Conservation (phyloP, 2,888 invertebrate species). For the Cheiracanthium punctorium region DNA sequence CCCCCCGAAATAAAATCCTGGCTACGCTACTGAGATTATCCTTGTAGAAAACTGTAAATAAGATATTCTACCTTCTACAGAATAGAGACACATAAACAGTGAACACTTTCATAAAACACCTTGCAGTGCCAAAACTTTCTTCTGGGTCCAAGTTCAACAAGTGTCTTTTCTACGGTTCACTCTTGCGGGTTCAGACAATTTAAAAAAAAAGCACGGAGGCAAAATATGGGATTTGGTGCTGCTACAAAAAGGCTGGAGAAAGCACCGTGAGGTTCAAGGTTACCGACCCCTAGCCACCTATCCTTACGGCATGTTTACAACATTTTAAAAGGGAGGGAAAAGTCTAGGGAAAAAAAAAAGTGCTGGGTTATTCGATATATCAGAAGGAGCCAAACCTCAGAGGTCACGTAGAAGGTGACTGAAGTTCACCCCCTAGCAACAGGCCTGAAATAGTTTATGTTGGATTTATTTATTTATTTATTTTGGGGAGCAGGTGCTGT, state of each 20-base stretch:
- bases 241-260: slow-evolving; percentile 10
- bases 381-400: slow-evolving; percentile 32
- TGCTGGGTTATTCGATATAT: slow-evolving; percentile 50
- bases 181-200: background rate
- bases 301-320: slow-evolving; percentile 56
- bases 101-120: no score
- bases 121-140: no score
- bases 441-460: background rate
- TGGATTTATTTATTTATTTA: background rate
- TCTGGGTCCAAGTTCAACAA: background rate
- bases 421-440: background rate
- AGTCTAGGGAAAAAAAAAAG: background rate
- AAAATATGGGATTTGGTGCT: slow-evolving; percentile 33
- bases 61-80: no score
- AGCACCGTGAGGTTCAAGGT: slow-evolving; percentile 54
- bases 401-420: slow-evolving; percentile 27
- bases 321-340: slow-evolving; percentile 30
- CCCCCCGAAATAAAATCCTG: no score
- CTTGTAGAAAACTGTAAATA: no score
- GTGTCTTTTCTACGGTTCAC: background rate
- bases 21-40: no score
- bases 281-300: slow-evolving; percentile 46
- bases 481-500: background rate
- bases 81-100: no score
- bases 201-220: slow-evolving; percentile 6